Evolutionary conservation across 2,888 invertebrate genomes (phyloP).

Genomic region (Ophion costatus): DNA sequence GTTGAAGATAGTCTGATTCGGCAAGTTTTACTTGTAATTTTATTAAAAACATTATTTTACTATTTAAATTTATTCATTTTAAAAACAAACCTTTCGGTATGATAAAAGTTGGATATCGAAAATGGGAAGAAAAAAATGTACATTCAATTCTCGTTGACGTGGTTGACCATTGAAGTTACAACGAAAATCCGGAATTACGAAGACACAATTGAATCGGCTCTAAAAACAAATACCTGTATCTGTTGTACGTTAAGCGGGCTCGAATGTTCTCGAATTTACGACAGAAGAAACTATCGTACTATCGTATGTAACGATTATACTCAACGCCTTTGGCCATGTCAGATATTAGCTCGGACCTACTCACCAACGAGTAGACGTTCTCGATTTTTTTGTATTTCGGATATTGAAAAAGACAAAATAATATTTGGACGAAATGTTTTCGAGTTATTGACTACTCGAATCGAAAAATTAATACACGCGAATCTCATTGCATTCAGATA

Average conservation of each 20-base stretch:
- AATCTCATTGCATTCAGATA: background rate
- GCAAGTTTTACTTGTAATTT: background rate
- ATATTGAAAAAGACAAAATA: background rate
- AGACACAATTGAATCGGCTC: background rate
- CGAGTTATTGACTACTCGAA: background rate
- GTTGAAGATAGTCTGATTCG: background rate
- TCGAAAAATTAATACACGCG: background rate
- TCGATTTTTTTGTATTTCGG: background rate
- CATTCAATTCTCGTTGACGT: background rate
- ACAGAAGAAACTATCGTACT: background rate
- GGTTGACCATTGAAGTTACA: background rate
- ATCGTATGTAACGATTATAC: background rate
- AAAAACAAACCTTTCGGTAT: background rate
- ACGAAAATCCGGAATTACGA: background rate
- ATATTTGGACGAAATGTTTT: background rate
- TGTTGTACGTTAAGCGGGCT: background rate
- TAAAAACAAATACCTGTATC: constrained; percentile 9
- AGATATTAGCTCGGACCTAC: no score
- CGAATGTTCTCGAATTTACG: constrained; percentile 14
- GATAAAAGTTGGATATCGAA: background rate
- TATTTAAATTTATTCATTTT: background rate
- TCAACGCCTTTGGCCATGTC: background rate
- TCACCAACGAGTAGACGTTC: background rate
- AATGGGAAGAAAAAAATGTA: background rate
- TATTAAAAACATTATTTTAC: background rate